Conservation (phyloP, 2,113 vertebrate genomes). For the Nesospiza acunhae region DNA sequence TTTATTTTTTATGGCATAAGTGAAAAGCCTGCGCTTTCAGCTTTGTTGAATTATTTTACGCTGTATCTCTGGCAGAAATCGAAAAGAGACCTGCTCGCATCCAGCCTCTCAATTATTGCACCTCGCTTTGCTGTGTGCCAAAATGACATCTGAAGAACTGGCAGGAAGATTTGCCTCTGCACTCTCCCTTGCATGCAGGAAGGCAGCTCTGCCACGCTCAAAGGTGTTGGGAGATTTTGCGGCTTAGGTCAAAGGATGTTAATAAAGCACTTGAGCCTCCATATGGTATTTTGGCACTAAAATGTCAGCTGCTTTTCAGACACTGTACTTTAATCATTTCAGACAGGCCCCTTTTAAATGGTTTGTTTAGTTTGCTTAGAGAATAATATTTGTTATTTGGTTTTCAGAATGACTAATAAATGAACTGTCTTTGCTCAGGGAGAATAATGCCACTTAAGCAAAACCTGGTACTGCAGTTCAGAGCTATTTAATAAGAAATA, state of each 20-base stretch:
- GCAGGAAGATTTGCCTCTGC: background rate
- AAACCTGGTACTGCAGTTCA: conserved; percentile 70
- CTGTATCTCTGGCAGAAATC: conserved; percentile 47
- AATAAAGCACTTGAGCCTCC: conserved; percentile 58
- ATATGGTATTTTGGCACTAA: conserved; percentile 66
- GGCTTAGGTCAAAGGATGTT: conserved; percentile 19
- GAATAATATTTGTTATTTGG: conserved; percentile 77
- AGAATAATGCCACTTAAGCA: conserved; percentile 84
- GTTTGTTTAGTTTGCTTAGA: conserved; percentile 74
- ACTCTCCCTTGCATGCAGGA: background rate
- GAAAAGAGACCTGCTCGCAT: conserved; percentile 5
- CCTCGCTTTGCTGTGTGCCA: conserved; percentile 25
- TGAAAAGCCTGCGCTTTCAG: conserved; percentile 23
- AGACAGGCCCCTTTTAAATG: conserved; percentile 69
- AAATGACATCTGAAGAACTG: conserved; percentile 35
- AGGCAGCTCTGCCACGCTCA: background rate
- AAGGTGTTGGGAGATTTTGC: conserved; percentile 33
- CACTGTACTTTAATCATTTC: conserved; percentile 67
- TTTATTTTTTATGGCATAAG: conserved; percentile 44
- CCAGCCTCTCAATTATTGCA: background rate
- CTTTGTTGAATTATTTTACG: conserved; percentile 46
- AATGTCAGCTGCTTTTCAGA: conserved; percentile 62
- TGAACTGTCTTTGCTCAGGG: conserved; percentile 76
- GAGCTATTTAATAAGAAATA: conserved; percentile 82
- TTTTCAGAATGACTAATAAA: conserved; percentile 81